These are phyloP conservation scores for Lepus timidus DNA, from an alignment of 2,113 vertebrate genomes.

Conservation along the genomic window DNA sequence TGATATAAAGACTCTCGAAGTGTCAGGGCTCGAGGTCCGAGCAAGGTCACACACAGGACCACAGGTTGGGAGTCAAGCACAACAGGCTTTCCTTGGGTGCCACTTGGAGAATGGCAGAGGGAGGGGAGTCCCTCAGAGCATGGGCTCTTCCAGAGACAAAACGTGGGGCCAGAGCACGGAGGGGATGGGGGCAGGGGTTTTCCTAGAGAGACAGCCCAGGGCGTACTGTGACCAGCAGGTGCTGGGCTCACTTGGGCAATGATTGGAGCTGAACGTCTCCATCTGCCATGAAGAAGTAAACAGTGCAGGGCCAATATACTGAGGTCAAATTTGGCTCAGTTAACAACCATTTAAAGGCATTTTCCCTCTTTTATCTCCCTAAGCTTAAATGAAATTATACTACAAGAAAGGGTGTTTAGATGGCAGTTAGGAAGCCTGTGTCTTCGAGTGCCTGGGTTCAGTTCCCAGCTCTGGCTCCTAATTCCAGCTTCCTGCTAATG, in stretches of 20 bases:
- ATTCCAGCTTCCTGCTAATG: too few relatives aligned
- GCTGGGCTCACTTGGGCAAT: too few relatives aligned
- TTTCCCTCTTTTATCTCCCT: not conserved
- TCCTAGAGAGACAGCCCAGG: not conserved
- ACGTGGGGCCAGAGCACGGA: not conserved
- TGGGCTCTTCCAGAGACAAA: not conserved
- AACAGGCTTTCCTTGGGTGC: not conserved
- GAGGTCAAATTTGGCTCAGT: not conserved
- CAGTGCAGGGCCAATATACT: not conserved
- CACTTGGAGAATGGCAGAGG: not conserved
- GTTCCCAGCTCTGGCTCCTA: too few relatives aligned
- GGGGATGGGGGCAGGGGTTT: not conserved
- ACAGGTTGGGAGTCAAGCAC: slow-evolving; percentile 36
- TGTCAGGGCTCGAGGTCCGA: not conserved
- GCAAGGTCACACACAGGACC: not conserved
- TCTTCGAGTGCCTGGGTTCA: too few relatives aligned
- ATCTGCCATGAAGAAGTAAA: not conserved
- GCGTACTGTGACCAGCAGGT: not conserved
- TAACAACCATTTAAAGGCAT: not conserved
- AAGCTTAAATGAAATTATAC: not conserved
- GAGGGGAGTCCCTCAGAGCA: too few relatives aligned
- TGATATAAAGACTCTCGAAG: not conserved
- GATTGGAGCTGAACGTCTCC: not conserved
- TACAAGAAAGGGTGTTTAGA: too few relatives aligned
- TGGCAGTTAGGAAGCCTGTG: too few relatives aligned